These are phyloP conservation scores for Drosophila littoralis DNA, from an alignment of 1,140 invertebrate genomes.

Conservation along the genomic window DNA sequence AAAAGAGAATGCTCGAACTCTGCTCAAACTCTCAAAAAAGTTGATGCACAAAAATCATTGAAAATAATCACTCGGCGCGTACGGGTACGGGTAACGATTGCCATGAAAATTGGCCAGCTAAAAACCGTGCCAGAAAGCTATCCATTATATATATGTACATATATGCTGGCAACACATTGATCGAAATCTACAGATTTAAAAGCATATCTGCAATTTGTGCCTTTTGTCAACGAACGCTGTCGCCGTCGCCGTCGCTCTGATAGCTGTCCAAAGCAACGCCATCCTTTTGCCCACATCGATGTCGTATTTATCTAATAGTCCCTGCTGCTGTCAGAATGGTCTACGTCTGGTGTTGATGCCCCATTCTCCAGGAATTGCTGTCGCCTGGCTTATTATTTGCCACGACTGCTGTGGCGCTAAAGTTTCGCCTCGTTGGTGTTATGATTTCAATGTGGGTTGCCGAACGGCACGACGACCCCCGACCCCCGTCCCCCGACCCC, in stretches of 20 bases:
- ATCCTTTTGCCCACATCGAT: constrained; percentile 28
- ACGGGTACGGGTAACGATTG: too few relatives aligned
- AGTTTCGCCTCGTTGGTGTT: constrained; percentile 82
- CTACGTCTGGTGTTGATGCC: constrained; percentile 66
- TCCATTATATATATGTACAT: constrained; percentile 10
- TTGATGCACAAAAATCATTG: too few relatives aligned
- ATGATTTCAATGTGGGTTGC: constrained; percentile 80
- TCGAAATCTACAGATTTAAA: constrained; percentile 38
- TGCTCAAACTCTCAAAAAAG: too few relatives aligned
- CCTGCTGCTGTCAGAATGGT: constrained; percentile 74
- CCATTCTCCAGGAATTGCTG: constrained; percentile 52
- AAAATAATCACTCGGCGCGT: too few relatives aligned
- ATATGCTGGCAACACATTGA: constrained; percentile 13
- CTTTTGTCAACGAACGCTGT: constrained; percentile 41
- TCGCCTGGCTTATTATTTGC: constrained; percentile 80
- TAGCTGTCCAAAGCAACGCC: constrained; percentile 46
- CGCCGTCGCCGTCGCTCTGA: constrained; percentile 27
- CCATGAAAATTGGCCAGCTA: too few relatives aligned
- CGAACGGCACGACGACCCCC: constrained; percentile 72
- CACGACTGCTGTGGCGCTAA: constrained; percentile 74
- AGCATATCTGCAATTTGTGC: constrained; percentile 44
- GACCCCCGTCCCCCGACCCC: constrained; percentile 28
- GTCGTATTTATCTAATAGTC: constrained; percentile 81
- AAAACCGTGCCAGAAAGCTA: too few relatives aligned
- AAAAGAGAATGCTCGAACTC: too few relatives aligned